These are phyloP conservation scores for Hippocampus mohnikei DNA, from an alignment of 2,113 vertebrate genomes.

Conservation along the genomic window DNA sequence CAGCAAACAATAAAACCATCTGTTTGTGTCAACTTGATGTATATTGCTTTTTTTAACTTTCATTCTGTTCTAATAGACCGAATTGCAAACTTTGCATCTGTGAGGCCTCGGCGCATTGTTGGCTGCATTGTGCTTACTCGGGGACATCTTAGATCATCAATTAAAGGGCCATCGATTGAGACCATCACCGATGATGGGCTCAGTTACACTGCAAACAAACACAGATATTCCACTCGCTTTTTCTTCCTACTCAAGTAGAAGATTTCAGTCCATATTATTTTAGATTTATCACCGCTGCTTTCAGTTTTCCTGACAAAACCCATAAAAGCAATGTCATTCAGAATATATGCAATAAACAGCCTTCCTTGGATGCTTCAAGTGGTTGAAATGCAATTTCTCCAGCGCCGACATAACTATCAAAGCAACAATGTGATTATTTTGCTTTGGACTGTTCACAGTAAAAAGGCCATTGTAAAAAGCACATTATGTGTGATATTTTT, in stretches of 20 bases:
- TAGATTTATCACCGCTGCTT: not conserved
- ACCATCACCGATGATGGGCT: not conserved
- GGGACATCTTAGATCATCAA: not conserved
- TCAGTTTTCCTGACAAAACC: no score
- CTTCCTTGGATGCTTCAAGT: no score
- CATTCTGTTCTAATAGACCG: slow-evolving; percentile 68
- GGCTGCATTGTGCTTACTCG: slow-evolving; percentile 5
- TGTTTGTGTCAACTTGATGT: slow-evolving; percentile 73
- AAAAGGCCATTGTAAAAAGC: no score
- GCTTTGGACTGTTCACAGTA: no score
- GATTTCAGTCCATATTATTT: not conserved
- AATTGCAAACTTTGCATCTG: slow-evolving; percentile 52
- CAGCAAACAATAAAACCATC: slow-evolving; percentile 63
- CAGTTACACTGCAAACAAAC: not conserved
- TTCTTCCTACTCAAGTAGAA: not conserved
- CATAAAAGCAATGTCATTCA: no score
- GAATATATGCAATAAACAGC: no score
- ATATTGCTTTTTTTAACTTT: slow-evolving; percentile 55
- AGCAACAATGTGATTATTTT: no score
- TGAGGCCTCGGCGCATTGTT: slow-evolving; percentile 11
- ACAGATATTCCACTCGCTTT: not conserved
- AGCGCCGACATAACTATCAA: no score
- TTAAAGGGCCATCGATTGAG: slow-evolving; percentile 1
- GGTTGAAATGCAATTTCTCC: no score
- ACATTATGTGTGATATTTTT: no score